phyloP scores from a whole-genome alignment of 2,113 vertebrate species.

The Anseranas semipalmata region DNA sequence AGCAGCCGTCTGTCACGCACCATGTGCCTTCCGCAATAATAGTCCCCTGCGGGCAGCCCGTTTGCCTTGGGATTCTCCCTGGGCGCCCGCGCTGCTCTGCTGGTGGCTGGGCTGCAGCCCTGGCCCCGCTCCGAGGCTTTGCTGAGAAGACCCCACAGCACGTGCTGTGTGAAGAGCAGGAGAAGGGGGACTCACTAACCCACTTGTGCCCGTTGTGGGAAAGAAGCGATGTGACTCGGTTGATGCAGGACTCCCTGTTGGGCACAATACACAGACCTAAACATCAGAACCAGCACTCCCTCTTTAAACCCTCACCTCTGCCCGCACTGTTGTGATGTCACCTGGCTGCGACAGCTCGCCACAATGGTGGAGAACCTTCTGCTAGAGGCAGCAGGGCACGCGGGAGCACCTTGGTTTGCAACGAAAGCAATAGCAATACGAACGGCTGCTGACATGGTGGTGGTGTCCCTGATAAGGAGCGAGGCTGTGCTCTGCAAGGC shows the following conservation, averaged over 20 bases:
- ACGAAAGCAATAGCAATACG: not conserved
- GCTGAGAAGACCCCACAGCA: not conserved
- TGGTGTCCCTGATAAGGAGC: not conserved
- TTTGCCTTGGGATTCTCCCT: not conserved
- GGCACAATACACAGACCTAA: not conserved
- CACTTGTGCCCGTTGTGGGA: rapidly evolving
- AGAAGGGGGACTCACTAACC: not conserved
- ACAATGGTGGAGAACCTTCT: not conserved
- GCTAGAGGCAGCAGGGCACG: not conserved
- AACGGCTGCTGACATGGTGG: not conserved
- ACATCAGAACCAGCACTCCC: not conserved
- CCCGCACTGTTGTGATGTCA: rapidly evolving
- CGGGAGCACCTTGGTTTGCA: not conserved
- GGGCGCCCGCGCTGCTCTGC: not conserved
- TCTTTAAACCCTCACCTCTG: not conserved
- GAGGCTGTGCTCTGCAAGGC: not conserved
- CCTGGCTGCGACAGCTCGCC: rapidly evolving
- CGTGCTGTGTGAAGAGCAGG: not conserved
- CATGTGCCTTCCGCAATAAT: not conserved
- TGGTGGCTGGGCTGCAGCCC: not conserved
- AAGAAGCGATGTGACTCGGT: not conserved
- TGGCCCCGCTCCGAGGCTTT: not conserved
- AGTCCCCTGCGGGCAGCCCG: not conserved
- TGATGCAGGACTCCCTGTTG: not conserved
- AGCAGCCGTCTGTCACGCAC: constrained; percentile 2